A percentile compares a stretch with the other conserved stretches of the same genome.
Evolutionary conservation across 2,888 invertebrate genomes (phyloP).

Genomic region (Empis livida): DNA sequence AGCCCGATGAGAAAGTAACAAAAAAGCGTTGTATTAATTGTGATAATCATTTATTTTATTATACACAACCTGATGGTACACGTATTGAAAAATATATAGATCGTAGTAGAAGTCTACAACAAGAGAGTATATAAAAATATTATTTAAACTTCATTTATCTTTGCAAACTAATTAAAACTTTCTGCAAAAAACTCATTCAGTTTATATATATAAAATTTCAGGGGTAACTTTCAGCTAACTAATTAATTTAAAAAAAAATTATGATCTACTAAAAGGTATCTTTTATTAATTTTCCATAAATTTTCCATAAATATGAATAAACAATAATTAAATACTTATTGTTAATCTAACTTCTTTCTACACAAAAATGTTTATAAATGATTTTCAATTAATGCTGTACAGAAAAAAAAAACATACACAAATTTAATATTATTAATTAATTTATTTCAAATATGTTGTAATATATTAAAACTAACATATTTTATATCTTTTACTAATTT

Average conservation of each 20-base stretch:
- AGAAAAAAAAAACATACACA: too few species aligned
- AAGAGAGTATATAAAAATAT: neutral
- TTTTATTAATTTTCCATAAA: too few species aligned
- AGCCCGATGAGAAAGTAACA: constrained; percentile 17
- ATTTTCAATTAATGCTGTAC: too few species aligned
- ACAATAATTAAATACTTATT: neutral
- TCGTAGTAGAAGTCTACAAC: constrained; percentile 13
- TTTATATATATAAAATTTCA: neutral
- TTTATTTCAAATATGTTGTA: too few species aligned
- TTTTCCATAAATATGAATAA: neutral
- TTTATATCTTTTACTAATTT: too few species aligned
- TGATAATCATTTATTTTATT: constrained; percentile 25
- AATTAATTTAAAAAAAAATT: neutral
- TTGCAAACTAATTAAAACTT: neutral
- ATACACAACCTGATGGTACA: constrained; percentile 26
- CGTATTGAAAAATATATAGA: constrained; percentile 23
- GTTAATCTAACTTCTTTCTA: too few species aligned
- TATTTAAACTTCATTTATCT: too few species aligned
- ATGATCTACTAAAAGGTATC: too few species aligned
- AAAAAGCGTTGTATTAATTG: constrained; percentile 27
- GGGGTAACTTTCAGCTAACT: neutral
- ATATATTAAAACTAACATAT: too few species aligned
- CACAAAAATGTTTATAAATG: too few species aligned
- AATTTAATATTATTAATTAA: too few species aligned
- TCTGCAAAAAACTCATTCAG: neutral